Conservation (phyloP, 2,888 invertebrate genomes). For the Ormyrus thymus region DNA sequence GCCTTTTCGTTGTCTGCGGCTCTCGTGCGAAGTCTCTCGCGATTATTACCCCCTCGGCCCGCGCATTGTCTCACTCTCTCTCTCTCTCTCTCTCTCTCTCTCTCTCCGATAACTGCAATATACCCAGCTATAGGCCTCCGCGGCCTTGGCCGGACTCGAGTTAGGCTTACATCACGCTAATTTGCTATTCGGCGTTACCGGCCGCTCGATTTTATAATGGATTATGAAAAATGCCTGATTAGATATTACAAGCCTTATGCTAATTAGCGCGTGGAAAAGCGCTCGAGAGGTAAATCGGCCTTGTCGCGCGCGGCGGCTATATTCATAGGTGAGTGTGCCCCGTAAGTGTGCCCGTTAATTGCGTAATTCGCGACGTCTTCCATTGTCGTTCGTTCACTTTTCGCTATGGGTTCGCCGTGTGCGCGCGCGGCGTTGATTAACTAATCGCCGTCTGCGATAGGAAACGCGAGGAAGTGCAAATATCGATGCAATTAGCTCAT, state of each 20-base stretch:
- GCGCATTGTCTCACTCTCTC: no score
- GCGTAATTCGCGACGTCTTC: slow-evolving; percentile 20
- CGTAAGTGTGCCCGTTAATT: slow-evolving; percentile 35
- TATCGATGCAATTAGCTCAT: no score
- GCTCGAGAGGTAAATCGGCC: slow-evolving; percentile 38
- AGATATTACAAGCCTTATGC: slow-evolving; percentile 4
- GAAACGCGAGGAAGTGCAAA: no score
- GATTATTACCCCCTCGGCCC: no score
- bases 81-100: no score
- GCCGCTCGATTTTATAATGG: slow-evolving; percentile 26
- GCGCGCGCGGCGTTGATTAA: no score
- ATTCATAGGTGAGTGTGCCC: slow-evolving; percentile 37
- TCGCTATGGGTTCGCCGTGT: neutral
- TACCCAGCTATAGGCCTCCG: no score
- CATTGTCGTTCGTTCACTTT: neutral
- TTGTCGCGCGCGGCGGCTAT: slow-evolving; percentile 24
- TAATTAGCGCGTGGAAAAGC: slow-evolving; percentile 5
- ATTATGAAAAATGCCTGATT: slow-evolving; percentile 40
- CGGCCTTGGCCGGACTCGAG: neutral
- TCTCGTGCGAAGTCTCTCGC: no score
- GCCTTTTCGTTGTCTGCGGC: no score
- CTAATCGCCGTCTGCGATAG: no score
- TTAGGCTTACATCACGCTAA: slow-evolving; percentile 22
- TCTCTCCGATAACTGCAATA: no score
- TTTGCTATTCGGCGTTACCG: neutral